Evolutionary conservation across 1,140 invertebrate species (phyloP), one percentile per base, ranked within the genome.

Genomic region (Lordiphosa clarofinis): DNA sequence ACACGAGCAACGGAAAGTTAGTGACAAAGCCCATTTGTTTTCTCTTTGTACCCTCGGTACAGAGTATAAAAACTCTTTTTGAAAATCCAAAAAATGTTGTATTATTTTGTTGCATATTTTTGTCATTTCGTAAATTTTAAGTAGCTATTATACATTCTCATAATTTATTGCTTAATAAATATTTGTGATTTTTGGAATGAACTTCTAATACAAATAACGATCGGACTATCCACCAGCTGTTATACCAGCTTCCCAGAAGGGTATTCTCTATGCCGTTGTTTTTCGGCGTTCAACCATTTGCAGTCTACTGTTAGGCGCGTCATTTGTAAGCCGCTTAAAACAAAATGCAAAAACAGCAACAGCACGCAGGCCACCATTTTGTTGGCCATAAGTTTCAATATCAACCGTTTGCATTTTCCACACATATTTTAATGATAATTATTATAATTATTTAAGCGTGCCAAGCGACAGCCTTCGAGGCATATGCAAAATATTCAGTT

Each of bases 391-490:
- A 35, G 31, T 10, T 40, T 58, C 24, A n/a, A 19, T 28, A 33
- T 8, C 13, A 40, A 4, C 11, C 47, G 38, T 24, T 43, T 33
- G 28, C 39, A 48, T 58, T 50, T 40, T 12, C 19, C n/a, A 38
- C 4, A 36, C 24, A 46, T 13, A 69, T 60, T 70, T 60, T 31
- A 55, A 52, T 38, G 39, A 67, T 67, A 67, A 67, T 66, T 62
- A 66, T 62, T 46, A 67, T 62, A 71, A 71, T 71, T 71, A 71
- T 71, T 71, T 67, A 50, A 52, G 58, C 64, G 42, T 61, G 31
- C 21, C 47, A 35, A 64, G 31, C 24, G 13, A n/a, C 13, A 35
- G 35, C 6, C 38, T 39, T 39, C 33, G 33, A 21, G 40, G 31
- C 61, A 60, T 56, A 56, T 59, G 61, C 47, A 12, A 15, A 15